Percentiles rank a stretch among this genome's conserved stretches.
phyloP scores from a whole-genome alignment of 2,797 vertebrate species.

The Coregonus ussuriensis region DNA sequence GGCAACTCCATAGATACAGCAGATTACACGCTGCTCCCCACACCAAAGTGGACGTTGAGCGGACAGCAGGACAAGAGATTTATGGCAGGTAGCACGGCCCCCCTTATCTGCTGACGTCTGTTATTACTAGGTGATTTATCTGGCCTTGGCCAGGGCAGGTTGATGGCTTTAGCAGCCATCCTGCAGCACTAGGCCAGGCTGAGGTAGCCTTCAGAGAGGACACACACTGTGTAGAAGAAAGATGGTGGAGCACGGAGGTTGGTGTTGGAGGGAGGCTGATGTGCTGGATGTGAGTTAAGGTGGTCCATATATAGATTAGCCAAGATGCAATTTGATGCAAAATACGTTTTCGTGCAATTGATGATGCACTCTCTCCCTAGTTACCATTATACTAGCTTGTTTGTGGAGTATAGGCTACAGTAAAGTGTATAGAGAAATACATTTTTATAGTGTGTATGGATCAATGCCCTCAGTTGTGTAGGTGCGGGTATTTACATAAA shows the following conservation, averaged over 20 bases:
- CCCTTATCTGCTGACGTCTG: conserved; percentile 63
- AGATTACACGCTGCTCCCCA: conserved; percentile 42
- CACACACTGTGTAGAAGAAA: neutral
- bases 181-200: conserved; percentile 13
- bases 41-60: conserved; percentile 37
- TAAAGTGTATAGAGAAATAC: neutral
- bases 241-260: neutral
- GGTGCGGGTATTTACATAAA: neutral
- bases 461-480: neutral
- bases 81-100: conserved; percentile 55
- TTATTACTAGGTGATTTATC: conserved; percentile 69
- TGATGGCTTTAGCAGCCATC: conserved; percentile 63
- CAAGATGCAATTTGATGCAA: neutral
- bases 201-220: conserved; percentile 26
- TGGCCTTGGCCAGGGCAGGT: conserved; percentile 28
- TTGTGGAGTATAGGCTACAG: neutral
- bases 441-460: neutral
- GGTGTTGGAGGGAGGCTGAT: neutral
- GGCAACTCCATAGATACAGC: conserved; percentile 21
- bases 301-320: neutral
- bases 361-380: neutral
- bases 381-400: neutral
- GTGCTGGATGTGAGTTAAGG: neutral
- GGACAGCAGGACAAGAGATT: conserved; percentile 49
- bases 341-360: neutral